Evolutionary conservation across 2,113 vertebrate genomes (phyloP).

Genomic region (Panthera leo): DNA sequence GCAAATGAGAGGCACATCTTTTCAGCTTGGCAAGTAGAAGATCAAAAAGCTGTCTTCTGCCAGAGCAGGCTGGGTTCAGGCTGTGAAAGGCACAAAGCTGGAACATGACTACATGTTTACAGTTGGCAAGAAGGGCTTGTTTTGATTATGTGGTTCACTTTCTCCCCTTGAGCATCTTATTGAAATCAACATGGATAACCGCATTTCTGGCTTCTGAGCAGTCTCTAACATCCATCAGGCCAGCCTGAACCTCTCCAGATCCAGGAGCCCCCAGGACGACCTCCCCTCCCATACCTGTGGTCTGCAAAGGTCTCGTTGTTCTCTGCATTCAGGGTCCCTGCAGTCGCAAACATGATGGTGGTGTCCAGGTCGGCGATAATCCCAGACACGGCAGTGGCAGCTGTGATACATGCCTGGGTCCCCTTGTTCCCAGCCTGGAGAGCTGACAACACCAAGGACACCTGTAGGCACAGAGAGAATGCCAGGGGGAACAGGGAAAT

Average conservation of each 20-base stretch:
- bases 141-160: not conserved
- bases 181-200: not conserved
- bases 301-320: slow-evolving; percentile 98
- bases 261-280: not conserved
- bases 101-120: not conserved
- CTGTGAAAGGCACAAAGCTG: not conserved
- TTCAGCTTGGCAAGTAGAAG: not conserved
- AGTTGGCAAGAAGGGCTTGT: not conserved
- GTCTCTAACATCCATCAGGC: not conserved
- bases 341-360: slow-evolving; percentile 99
- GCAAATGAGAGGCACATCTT: not conserved
- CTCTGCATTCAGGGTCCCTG: slow-evolving; percentile 96
- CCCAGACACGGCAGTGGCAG: slow-evolving; percentile 95
- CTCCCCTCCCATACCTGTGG: slow-evolving; percentile 89
- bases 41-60: not conserved
- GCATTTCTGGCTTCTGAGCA: not conserved
- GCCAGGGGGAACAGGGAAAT: not conserved
- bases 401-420: slow-evolving; percentile 98
- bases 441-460: slow-evolving; percentile 96
- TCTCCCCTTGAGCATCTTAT: not conserved
- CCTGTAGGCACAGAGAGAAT: slow-evolving; percentile 82
- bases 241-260: not conserved
- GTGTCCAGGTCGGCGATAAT: slow-evolving; percentile 99
- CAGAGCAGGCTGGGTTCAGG: not conserved
- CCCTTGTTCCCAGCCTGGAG: slow-evolving; percentile 99